Conservation (phyloP, 2,797 vertebrate species). For the Gephyroberyx darwinii region DNA sequence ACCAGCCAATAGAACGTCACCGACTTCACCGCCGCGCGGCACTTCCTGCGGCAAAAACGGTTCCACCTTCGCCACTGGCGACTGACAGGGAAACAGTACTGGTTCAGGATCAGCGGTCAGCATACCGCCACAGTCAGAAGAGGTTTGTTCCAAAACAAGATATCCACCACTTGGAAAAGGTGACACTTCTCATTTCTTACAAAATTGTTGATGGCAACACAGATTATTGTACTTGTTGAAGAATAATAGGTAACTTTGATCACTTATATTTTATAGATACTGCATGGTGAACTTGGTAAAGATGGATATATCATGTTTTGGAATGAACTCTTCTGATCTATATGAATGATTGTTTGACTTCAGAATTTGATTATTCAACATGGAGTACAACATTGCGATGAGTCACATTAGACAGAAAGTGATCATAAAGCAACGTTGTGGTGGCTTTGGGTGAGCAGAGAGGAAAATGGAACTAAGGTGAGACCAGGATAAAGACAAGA, state of each 20-base stretch:
- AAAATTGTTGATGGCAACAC: too few species aligned
- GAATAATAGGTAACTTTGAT: too few species aligned
- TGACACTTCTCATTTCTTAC: too few species aligned
- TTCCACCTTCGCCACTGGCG: slow-evolving; percentile 98
- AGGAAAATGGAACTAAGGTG: slow-evolving; percentile 15
- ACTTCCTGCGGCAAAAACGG: slow-evolving; percentile 92
- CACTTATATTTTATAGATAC: too few species aligned
- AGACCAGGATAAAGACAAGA: slow-evolving; percentile 6
- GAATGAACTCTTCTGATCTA: background rate
- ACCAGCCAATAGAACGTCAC: slow-evolving; percentile 98
- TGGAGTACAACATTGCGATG: background rate
- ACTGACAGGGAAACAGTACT: slow-evolving; percentile 72
- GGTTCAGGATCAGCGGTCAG: background rate
- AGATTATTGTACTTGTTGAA: too few species aligned
- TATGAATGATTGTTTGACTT: background rate
- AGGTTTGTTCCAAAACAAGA: background rate
- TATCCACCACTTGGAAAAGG: background rate
- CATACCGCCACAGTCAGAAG: background rate
- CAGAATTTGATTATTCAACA: too few species aligned
- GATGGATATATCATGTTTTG: background rate
- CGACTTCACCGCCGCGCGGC: slow-evolving; percentile 94
- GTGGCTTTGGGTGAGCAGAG: slow-evolving; percentile 11
- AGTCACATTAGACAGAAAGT: slow-evolving; percentile 7
- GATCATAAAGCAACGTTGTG: background rate
- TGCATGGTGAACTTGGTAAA: too few species aligned